Evolutionary conservation across 2,888 invertebrate species (phyloP).

Genomic region (Synanthedon tipuliformis): DNA sequence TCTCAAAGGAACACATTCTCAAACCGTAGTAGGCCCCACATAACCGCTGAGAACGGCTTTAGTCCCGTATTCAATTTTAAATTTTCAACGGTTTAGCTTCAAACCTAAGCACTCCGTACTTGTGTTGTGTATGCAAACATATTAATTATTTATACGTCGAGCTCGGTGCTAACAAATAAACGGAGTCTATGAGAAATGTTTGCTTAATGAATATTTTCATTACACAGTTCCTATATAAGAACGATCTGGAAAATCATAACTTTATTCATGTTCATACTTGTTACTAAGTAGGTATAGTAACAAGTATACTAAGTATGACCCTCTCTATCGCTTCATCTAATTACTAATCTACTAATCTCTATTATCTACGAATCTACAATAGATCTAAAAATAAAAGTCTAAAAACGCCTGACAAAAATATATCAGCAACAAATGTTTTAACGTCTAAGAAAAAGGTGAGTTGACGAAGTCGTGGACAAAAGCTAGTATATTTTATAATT

Average conservation of each 20-base stretch:
- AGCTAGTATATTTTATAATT: no score
- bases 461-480: no score
- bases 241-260: not conserved
- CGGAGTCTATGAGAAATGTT: not conserved
- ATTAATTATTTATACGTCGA: constrained; percentile 50
- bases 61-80: constrained; percentile 34
- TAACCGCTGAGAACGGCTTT: constrained; percentile 30
- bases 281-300: no score
- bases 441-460: no score
- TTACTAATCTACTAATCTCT: no score
- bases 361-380: no score
- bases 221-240: not conserved
- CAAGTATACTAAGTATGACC: no score
- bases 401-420: no score
- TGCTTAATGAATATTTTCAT: not conserved
- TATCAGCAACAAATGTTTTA: no score
- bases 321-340: no score
- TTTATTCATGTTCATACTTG: no score
- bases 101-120: constrained; percentile 25
- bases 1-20: constrained; percentile 1
- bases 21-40: constrained; percentile 7
- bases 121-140: constrained; percentile 47
- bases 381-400: no score
- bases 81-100: constrained; percentile 37
- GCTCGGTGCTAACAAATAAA: constrained; percentile 2